Conservation (phyloP, 2,797 vertebrate species). For the Chaunax sp. region DNA sequence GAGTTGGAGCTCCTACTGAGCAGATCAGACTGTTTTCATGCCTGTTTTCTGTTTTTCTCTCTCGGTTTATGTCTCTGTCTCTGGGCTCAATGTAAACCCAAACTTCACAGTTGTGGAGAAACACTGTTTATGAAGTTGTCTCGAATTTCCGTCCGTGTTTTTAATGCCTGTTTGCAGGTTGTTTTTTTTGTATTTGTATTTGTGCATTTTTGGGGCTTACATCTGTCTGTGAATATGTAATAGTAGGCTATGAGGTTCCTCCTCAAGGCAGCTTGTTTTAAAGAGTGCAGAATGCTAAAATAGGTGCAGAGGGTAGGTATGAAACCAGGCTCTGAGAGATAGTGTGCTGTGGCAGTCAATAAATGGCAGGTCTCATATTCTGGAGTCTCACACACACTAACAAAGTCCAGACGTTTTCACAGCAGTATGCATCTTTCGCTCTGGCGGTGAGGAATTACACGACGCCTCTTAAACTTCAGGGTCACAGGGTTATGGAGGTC, state of each 20-base stretch:
- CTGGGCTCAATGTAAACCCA: conserved; percentile 40
- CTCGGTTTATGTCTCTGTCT: conserved; percentile 29
- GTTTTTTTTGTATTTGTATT: conserved; percentile 31
- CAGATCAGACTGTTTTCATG: conserved; percentile 62
- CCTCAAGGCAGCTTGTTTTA: conserved; percentile 6
- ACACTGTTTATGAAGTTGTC: conserved; percentile 10
- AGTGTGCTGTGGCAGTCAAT: conserved; percentile 17
- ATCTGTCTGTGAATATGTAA: conserved; percentile 36
- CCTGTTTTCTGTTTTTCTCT: conserved; percentile 40
- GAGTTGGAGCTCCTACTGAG: conserved; percentile 65
- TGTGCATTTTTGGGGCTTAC: conserved; percentile 26
- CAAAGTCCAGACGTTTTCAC: conserved; percentile 29
- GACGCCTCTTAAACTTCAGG: conserved; percentile 41
- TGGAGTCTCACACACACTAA: neutral
- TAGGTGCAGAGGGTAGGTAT: conserved; percentile 23
- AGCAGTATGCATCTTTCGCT: conserved; percentile 19
- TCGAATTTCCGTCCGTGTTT: conserved; percentile 35
- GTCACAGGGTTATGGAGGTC: conserved; percentile 51
- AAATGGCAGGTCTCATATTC: conserved; percentile 20
- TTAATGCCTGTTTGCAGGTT: conserved; percentile 8
- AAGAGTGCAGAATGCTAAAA: conserved; percentile 35
- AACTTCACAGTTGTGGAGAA: conserved; percentile 48
- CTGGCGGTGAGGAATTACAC: conserved; percentile 52
- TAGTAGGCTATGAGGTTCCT: conserved; percentile 12
- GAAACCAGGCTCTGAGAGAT: conserved; percentile 8